phyloP scores from a whole-genome alignment of 2,888 invertebrate genomes.

The Phymatocera aterrima region DNA sequence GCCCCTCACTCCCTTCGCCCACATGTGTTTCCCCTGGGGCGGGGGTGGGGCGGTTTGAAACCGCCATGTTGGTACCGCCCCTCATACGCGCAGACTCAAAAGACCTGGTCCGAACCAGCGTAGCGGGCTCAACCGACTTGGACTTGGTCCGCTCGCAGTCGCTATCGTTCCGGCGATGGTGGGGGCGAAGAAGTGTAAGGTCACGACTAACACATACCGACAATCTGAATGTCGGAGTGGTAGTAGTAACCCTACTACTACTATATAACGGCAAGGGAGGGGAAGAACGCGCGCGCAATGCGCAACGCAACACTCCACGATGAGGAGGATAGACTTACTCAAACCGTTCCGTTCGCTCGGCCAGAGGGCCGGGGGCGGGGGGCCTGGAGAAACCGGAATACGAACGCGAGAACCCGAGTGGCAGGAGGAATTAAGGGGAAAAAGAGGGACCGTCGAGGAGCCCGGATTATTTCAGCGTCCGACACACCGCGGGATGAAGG shows the following conservation, averaged over 20 bases:
- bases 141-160: too few species aligned
- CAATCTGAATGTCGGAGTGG: background rate
- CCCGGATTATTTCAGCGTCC: slow-evolving; percentile 70
- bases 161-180: slow-evolving; percentile 48
- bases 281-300: slow-evolving; percentile 53
- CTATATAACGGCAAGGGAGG: too few species aligned
- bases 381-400: too few species aligned
- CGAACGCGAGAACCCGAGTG: too few species aligned
- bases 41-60: slow-evolving; percentile 57
- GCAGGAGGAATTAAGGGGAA: too few species aligned
- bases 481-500: slow-evolving; percentile 55
- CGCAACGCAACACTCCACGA: background rate
- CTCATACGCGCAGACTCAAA: slow-evolving; percentile 61
- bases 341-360: too few species aligned
- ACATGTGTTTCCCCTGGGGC: slow-evolving; percentile 12
- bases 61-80: slow-evolving; percentile 73
- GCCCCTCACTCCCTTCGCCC: background rate
- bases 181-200: background rate
- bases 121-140: too few species aligned
- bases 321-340: too few species aligned
- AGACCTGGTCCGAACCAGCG: slow-evolving; percentile 4
- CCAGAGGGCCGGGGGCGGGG: too few species aligned
- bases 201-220: background rate
- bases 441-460: too few species aligned
- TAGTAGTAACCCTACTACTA: slow-evolving; percentile 30